Conservation (phyloP, 2,113 vertebrate species). For the Calyptomena viridis region DNA sequence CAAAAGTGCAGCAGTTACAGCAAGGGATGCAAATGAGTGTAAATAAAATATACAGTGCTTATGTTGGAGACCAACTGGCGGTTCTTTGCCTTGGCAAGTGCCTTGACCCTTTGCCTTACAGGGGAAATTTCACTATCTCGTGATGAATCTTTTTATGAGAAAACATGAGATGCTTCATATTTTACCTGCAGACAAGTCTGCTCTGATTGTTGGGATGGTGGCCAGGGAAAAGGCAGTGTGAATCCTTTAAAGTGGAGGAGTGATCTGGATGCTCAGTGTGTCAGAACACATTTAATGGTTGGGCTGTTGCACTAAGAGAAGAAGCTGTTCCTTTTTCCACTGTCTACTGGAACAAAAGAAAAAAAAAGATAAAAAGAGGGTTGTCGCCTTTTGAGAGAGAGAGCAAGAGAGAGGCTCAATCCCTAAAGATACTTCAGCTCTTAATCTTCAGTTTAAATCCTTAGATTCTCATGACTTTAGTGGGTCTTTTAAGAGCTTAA, state of each 20-base stretch:
- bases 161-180: background rate
- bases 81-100: background rate
- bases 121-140: background rate
- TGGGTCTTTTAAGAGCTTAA: constrained; percentile 4
- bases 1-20: background rate
- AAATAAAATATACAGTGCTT: background rate
- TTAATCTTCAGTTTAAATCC: constrained; percentile 42
- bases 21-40: background rate
- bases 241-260: background rate
- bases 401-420: background rate
- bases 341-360: background rate
- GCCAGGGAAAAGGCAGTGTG: background rate
- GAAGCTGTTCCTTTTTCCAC: background rate
- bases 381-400: background rate
- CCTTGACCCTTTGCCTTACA: background rate
- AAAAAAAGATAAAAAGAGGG: accelerated
- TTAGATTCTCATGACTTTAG: background rate
- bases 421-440: constrained; percentile 6
- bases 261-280: background rate
- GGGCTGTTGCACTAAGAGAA: background rate
- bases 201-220: background rate
- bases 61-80: background rate
- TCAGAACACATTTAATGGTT: background rate
- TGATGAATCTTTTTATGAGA: background rate
- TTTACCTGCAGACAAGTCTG: background rate